phyloP scores from a whole-genome alignment of 2,113 vertebrate species.

The Menidia beryllina region DNA sequence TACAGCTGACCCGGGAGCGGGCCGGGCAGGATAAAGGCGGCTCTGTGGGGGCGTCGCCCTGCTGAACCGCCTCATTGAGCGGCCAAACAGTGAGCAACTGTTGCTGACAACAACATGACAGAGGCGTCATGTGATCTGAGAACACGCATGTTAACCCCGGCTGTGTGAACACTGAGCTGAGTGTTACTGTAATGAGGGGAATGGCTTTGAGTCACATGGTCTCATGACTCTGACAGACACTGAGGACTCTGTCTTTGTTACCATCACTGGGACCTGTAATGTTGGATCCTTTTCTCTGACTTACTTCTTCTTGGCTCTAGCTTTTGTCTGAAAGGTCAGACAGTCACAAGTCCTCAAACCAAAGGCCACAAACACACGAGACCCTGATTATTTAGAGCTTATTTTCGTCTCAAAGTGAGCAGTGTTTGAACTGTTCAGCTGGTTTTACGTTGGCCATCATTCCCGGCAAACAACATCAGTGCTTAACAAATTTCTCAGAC shows the following conservation, averaged over 20 bases:
- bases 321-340: conserved; percentile 6
- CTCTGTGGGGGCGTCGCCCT: conserved; percentile 25
- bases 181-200: conserved; percentile 30
- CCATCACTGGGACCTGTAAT: background rate
- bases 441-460: too few species aligned
- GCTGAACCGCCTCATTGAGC: conserved; percentile 40
- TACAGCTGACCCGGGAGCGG: conserved; percentile 29
- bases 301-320: background rate
- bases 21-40: conserved; percentile 22
- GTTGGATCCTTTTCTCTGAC: background rate
- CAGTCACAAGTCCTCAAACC: background rate
- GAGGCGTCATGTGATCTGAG: conserved; percentile 48
- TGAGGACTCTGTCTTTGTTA: conserved; percentile 12
- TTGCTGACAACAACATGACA: conserved; percentile 35
- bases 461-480: too few species aligned
- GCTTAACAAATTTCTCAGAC: too few species aligned
- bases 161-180: conserved; percentile 29
- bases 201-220: conserved; percentile 32
- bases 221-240: conserved; percentile 34
- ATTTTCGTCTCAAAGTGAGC: background rate
- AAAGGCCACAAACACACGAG: background rate
- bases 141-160: conserved; percentile 31
- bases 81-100: conserved; percentile 35
- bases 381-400: background rate
- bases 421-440: background rate